A percentile compares a stretch with the other conserved stretches of the same genome.
Conservation (phyloP, 2,797 vertebrate species). For the Enteromius trimaculatus region DNA sequence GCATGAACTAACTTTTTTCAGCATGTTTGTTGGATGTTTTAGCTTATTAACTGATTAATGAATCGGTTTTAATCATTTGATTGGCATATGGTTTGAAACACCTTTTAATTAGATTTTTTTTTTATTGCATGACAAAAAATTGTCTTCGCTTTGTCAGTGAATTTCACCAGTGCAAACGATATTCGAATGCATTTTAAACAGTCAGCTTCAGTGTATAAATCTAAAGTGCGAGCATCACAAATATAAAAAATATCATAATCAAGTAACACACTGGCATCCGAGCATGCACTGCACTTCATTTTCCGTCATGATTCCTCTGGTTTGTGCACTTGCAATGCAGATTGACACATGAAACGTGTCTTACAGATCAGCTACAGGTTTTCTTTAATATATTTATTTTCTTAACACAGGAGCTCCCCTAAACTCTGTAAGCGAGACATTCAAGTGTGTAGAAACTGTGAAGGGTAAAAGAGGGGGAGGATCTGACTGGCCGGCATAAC, state of each 20-base stretch:
- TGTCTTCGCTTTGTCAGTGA: slow-evolving; percentile 49
- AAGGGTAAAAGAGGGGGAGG: slow-evolving; percentile 71
- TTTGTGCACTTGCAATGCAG: slow-evolving; percentile 64
- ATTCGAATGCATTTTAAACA: background rate
- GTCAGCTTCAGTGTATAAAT: background rate
- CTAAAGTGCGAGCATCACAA: slow-evolving; percentile 1
- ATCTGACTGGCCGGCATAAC: slow-evolving; percentile 68
- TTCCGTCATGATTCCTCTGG: slow-evolving; percentile 22
- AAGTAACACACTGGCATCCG: slow-evolving; percentile 36
- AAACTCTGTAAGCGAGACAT: slow-evolving; percentile 71
- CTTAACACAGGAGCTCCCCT: slow-evolving; percentile 79
- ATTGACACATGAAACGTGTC: slow-evolving; percentile 44
- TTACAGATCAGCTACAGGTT: slow-evolving; percentile 44
- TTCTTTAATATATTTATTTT: slow-evolving; percentile 73
- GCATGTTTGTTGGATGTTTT: background rate
- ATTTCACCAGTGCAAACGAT: slow-evolving; percentile 79
- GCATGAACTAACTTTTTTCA: slow-evolving; percentile 44
- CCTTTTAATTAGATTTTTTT: background rate
- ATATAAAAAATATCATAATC: background rate
- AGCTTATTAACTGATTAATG: background rate
- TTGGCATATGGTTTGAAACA: background rate
- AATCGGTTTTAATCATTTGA: background rate
- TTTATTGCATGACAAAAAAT: slow-evolving; percentile 28
- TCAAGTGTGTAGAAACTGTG: slow-evolving; percentile 68
- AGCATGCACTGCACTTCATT: slow-evolving; percentile 72